Base-by-base conservation (phyloP, 2,797 vertebrate species). In the Catharus ustulatus region DNA sequence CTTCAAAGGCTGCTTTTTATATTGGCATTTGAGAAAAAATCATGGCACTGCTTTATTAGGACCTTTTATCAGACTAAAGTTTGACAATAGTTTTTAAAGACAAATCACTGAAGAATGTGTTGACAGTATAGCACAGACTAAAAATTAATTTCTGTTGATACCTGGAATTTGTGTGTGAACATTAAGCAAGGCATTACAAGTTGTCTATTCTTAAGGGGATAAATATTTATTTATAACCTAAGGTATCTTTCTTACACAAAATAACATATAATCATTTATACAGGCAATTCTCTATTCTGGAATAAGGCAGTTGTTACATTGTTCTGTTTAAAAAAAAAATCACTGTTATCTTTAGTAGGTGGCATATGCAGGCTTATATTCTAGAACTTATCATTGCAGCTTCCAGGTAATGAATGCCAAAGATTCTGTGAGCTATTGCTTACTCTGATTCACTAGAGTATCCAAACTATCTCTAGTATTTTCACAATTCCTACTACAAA, bases 201-300 rank as follows among this genome's bases (percentile, higher is more conserved):
- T 78, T 81, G 36, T 77, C 80, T 95, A 29, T 90, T 92, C 78
- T 82, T 94, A 79, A 92, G 94, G 92, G 95, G 96, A 96, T 96
- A 95, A 97, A 95, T 97, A 97, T 97, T 97, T 95, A 96, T 96
- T 96, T 95, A 84, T 90, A 95, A 84, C 49, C 97, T 94, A 95
- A 76, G 36, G 42, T 85, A 40, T 95, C 85, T 86, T 36, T 95
- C 72, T 95, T 95, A 87, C 79, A 91, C 89, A 93, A 94, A 91
- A 94, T 88, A 89, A 73, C n/a, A 38, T 84, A 63, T 84, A 43
- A 94, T 90, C 68, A 90, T 94, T 94, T 95, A 87, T 94, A 97
- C 89, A 92, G 63, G 57, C 61, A 87, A 92, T 92, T 87, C 71
- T 92, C 87, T 95, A 85, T 74, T 80, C 57, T 80, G n/a, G 27